Evolutionary conservation across 2,888 invertebrate genomes (phyloP).

Genomic region (Sylvicola cinctus): DNA sequence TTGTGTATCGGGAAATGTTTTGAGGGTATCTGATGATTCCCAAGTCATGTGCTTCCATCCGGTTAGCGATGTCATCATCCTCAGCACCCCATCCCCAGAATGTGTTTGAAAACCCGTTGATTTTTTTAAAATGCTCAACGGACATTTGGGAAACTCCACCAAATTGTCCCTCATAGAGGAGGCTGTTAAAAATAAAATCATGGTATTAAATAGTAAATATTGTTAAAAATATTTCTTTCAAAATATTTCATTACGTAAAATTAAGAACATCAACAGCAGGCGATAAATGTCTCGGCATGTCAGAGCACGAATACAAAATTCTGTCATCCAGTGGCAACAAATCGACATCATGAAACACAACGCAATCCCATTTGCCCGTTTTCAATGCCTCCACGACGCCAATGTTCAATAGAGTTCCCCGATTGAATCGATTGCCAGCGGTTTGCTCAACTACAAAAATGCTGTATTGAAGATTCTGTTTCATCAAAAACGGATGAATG

Average conservation of each 20-base stretch:
- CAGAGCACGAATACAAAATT: constrained; percentile 36
- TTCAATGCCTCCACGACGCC: constrained; percentile 34
- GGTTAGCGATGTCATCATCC: constrained; percentile 34
- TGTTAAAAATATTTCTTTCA: no score
- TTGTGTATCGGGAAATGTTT: constrained; percentile 84
- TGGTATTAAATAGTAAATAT: no score
- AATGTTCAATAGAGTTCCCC: constrained; percentile 37
- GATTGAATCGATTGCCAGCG: constrained; percentile 31
- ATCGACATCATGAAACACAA: constrained; percentile 43
- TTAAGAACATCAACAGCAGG: constrained; percentile 43
- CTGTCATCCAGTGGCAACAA: constrained; percentile 34
- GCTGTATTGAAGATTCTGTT: constrained; percentile 33
- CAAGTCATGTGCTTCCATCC: constrained; percentile 28
- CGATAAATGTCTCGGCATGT: constrained; percentile 41
- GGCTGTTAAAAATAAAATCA: no score
- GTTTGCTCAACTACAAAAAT: constrained; percentile 37
- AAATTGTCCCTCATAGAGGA: constrained; percentile 30
- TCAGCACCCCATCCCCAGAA: constrained; percentile 44
- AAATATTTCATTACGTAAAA: constrained; percentile 23
- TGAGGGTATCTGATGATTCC: constrained; percentile 52
- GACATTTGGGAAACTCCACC: constrained; percentile 37
- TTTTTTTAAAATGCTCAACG: constrained; percentile 29
- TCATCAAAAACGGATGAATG: constrained; percentile 34
- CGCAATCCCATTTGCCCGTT: constrained; percentile 28
- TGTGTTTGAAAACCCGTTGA: constrained; percentile 48